These are phyloP conservation scores for Stenoptilia bipunctidactyla DNA, from an alignment of 2,888 invertebrate genomes.

Conservation along the genomic window DNA sequence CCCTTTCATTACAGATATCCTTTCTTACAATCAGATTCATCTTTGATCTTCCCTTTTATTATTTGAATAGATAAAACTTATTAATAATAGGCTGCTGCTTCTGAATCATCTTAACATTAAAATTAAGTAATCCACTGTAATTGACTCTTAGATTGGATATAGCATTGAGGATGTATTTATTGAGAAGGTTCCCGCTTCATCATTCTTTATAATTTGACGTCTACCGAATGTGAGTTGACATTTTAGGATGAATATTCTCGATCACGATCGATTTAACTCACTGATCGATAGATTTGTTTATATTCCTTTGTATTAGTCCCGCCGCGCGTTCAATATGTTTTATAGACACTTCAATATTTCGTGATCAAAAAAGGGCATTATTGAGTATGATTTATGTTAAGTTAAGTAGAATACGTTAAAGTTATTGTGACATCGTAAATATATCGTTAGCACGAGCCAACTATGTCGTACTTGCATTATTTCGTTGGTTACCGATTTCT, in stretches of 20 bases:
- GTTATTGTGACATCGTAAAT: too few relatives aligned
- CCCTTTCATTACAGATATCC: too few relatives aligned
- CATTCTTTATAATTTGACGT: conserved; percentile 28
- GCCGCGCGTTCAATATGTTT: background rate
- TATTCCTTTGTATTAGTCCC: conserved; percentile 1
- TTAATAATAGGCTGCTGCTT: background rate
- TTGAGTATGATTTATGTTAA: background rate
- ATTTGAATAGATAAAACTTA: background rate
- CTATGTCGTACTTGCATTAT: too few relatives aligned
- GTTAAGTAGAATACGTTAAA: background rate
- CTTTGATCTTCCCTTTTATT: background rate
- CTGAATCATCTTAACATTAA: background rate
- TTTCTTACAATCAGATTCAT: too few relatives aligned
- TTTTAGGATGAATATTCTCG: conserved; percentile 1
- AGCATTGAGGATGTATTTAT: background rate
- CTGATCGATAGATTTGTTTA: background rate
- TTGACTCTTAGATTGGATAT: background rate
- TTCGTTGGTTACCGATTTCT: too few relatives aligned
- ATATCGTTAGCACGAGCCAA: too few relatives aligned
- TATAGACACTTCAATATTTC: background rate
- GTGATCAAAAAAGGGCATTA: background rate
- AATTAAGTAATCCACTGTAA: background rate
- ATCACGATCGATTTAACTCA: background rate
- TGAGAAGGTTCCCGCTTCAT: conserved; percentile 25
- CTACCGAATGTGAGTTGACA: conserved; percentile 4